Base-by-base conservation (phyloP, 1,140 invertebrate species). In the Liolophura sinensis region DNA sequence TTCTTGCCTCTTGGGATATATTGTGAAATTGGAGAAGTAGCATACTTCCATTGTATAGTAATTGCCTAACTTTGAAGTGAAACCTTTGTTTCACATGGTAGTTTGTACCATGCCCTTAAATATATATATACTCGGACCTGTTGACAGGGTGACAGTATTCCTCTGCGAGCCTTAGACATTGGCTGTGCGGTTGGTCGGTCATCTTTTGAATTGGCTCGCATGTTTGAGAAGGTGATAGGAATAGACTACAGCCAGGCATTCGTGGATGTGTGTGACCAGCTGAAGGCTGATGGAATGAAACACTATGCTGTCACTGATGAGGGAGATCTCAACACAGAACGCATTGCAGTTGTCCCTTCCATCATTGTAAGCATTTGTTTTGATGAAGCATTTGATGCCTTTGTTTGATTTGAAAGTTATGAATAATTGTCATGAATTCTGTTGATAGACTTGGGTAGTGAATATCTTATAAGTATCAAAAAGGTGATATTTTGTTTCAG, bases 111-210 rank as follows among this genome's bases (percentile, higher is more conserved):
- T 56, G 31, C 22, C 24, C 27, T 68, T 67, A 14, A 47, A 59
- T 51, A 40, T 40, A 40, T 40, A 40, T 40, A 40, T 9, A 5
- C 31, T 40, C 31, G 3, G 6, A 49, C 15, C 3, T 40, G 64
- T 56, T 46, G 46, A 68, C 62, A 46, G 22, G 6, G 31, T 40
- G 31, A 40, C 31, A 69, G 65, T n/a, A 57, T 72, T 20, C 75
- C 78, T 12, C 71, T 64, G 9, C 65, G 80, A 65, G 82, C 81
- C 7, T 59, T 84, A 55, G 81, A 84, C 66, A 78, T 84, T 69
- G 84, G 84, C 24, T 85, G 84, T 75, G 83, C 82, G 54, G 84
- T 85, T 51, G 84, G 84, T 1, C 58, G 84, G 51, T 78, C 80
- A 52, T 70, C 78, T 1, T 85, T 85, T 78, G 84, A 85, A 59